phyloP scores from a whole-genome alignment of 2,888 invertebrate genomes.

The Saturnia pavonia region DNA sequence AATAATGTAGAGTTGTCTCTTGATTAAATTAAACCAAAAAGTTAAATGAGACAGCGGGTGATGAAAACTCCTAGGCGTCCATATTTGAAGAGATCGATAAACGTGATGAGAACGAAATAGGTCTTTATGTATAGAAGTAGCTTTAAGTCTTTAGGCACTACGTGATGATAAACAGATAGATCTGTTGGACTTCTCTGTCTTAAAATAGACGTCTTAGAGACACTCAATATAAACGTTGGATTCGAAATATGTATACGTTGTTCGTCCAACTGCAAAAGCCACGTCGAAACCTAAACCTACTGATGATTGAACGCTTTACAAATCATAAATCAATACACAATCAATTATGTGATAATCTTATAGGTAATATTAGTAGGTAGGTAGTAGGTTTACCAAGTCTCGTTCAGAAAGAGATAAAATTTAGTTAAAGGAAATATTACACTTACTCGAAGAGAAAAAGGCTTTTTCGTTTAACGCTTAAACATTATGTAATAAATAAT shows the following conservation, averaged over 20 bases:
- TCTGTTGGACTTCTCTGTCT: conserved; percentile 7
- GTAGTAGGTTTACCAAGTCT: no score
- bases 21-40: not conserved
- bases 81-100: conserved; percentile 5
- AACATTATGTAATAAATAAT: no score
- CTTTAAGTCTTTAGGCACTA: conserved; percentile 2
- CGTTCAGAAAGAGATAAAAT: no score
- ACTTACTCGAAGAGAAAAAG: no score
- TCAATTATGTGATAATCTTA: no score
- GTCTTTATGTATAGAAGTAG: conserved; percentile 2
- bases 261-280: not conserved
- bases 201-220: conserved; percentile 11
- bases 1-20: not conserved
- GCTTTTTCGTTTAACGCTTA: not conserved
- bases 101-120: conserved; percentile 10
- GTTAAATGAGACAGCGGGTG: not conserved
- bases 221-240: not conserved
- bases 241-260: not conserved
- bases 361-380: no score
- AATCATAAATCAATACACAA: no score
- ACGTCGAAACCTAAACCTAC: no score
- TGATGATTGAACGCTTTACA: no score
- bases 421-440: no score
- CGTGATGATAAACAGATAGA: conserved; percentile 14
- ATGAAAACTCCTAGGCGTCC: not conserved